Percentiles rank a stretch among this genome's conserved stretches.
Conservation (phyloP, 1,140 invertebrate genomes). For the Nomia melanderi region DNA sequence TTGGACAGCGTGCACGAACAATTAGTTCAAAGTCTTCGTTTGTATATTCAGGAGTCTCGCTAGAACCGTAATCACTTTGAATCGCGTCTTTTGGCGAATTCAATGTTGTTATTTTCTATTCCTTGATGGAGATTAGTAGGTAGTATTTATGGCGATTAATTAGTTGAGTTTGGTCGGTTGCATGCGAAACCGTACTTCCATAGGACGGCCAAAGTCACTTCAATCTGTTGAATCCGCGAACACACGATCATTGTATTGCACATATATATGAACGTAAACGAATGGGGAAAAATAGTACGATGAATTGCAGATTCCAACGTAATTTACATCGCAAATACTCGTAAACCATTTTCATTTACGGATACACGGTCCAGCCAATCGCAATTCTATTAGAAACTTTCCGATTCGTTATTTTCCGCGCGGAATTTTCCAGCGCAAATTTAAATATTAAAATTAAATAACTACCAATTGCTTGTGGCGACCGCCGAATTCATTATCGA, state of each 20-base stretch:
- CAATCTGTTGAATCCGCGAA: slow-evolving; percentile 30
- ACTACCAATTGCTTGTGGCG: not conserved
- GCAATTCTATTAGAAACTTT: slow-evolving; percentile 20
- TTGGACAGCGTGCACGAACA: too few relatives aligned
- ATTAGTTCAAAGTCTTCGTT: too few relatives aligned
- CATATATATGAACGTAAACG: slow-evolving; percentile 20
- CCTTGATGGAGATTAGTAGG: slow-evolving; percentile 25
- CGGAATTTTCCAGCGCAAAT: not conserved
- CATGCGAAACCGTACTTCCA: slow-evolving; percentile 21
- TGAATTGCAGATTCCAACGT: slow-evolving; percentile 21
- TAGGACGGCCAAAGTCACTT: not conserved
- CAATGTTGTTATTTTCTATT: slow-evolving; percentile 23
- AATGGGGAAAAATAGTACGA: slow-evolving; percentile 21
- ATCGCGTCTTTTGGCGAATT: not conserved
- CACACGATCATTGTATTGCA: slow-evolving; percentile 2
- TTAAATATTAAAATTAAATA: slow-evolving; percentile 11
- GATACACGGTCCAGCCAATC: slow-evolving; percentile 8
- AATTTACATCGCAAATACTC: slow-evolving; percentile 31
- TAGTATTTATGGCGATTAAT: slow-evolving; percentile 21
- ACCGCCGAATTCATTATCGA: not conserved
- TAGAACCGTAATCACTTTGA: not conserved
- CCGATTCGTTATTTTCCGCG: not conserved
- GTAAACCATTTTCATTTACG: slow-evolving; percentile 39
- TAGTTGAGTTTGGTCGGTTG: slow-evolving; percentile 5
- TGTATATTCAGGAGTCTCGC: not conserved